Evolutionary conservation across 2,797 vertebrate genomes (phyloP).

Genomic region (Sebastiscus albofasciatus): DNA sequence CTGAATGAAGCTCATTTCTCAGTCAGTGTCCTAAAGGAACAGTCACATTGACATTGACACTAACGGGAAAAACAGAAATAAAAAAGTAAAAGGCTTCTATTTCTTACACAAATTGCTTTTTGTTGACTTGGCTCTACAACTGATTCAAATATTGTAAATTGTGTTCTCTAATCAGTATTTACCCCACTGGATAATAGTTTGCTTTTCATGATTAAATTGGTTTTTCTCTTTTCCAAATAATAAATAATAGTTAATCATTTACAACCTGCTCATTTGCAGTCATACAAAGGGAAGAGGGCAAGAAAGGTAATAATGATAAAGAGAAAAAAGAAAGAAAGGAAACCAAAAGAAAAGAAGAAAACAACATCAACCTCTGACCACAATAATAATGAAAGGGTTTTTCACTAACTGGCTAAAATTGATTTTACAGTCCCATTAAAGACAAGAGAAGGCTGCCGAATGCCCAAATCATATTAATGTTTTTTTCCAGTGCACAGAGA

Average conservation of each 20-base stretch:
- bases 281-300: neutral
- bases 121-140: neutral
- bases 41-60: neutral
- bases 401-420: slow-evolving; percentile 29
- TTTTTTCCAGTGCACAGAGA: slow-evolving; percentile 30
- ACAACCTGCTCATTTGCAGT: neutral
- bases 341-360: neutral
- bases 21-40: neutral
- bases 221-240: slow-evolving; percentile 3
- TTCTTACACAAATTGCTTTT: neutral
- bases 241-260: neutral
- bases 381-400: slow-evolving; percentile 21
- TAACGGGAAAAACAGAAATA: neutral
- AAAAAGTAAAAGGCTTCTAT: neutral
- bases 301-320: neutral
- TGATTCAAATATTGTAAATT: neutral
- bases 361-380: slow-evolving; percentile 6
- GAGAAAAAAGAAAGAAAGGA: neutral
- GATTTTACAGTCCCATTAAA: slow-evolving; percentile 45
- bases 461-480: slow-evolving; percentile 30
- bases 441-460: slow-evolving; percentile 22
- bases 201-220: neutral
- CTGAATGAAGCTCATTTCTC: slow-evolving; percentile 13
- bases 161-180: neutral
- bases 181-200: neutral